These are phyloP conservation scores for Engraulis encrasicolus DNA, from an alignment of 2,113 vertebrate genomes.

Conservation along the genomic window DNA sequence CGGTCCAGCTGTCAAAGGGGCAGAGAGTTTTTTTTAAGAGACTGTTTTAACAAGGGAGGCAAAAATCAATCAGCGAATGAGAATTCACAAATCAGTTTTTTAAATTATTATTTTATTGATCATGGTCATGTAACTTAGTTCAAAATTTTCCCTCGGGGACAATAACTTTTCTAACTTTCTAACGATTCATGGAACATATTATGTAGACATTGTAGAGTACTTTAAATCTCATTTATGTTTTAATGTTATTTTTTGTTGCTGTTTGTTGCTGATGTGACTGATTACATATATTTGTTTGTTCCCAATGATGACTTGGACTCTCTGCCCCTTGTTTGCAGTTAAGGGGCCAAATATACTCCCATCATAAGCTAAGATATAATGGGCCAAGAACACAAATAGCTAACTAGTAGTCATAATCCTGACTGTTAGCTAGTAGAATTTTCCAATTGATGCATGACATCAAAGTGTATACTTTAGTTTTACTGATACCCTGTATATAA, in stretches of 20 bases:
- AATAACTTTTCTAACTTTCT: too few relatives aligned
- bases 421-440: not conserved
- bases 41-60: too few relatives aligned
- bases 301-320: constrained; percentile 43
- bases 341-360: constrained; percentile 68
- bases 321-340: constrained; percentile 72
- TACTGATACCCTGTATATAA: not conserved
- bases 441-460: not conserved
- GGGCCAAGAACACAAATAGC: constrained; percentile 58
- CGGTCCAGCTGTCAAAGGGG: constrained; percentile 64
- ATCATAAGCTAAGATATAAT: constrained; percentile 81
- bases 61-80: not conserved
- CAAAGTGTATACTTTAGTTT: not conserved
- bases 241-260: not conserved
- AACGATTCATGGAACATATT: too few relatives aligned
- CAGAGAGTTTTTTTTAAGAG: constrained; percentile 58
- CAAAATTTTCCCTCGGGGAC: too few relatives aligned
- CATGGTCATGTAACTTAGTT: too few relatives aligned
- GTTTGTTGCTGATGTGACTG: not conserved
- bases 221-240: not conserved
- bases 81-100: constrained; percentile 22
- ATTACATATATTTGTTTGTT: not conserved
- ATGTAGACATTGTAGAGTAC: not conserved
- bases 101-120: too few relatives aligned
- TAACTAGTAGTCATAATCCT: constrained; percentile 25